A percentile compares a stretch with the other conserved stretches of the same genome.
phyloP scores from a whole-genome alignment of 2,888 invertebrate genomes.

The Drosophila recens region DNA sequence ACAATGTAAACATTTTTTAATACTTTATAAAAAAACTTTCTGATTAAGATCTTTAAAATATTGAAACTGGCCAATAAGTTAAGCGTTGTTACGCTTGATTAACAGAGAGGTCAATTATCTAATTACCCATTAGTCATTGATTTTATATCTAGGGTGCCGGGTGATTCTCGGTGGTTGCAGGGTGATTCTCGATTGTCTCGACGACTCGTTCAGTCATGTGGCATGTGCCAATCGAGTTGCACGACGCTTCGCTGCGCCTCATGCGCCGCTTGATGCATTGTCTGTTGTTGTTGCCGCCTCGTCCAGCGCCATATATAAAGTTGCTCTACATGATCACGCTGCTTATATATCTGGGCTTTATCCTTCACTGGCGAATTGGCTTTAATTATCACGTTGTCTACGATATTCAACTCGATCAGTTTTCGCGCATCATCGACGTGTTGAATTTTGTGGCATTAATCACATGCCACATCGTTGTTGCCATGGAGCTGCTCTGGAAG shows the following conservation, averaged over 20 bases:
- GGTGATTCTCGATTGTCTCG: not conserved
- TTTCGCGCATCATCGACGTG: slow-evolving; percentile 66
- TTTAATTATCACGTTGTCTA: slow-evolving; percentile 53
- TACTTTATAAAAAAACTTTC: too few species aligned
- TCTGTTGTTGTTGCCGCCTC: slow-evolving; percentile 54
- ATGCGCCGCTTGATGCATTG: slow-evolving; percentile 61
- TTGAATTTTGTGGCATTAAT: slow-evolving; percentile 47
- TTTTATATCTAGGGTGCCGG: slow-evolving; percentile 3
- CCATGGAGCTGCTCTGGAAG: slow-evolving; percentile 58
- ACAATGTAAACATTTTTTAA: too few species aligned
- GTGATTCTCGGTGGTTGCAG: not conserved
- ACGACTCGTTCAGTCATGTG: slow-evolving; percentile 62
- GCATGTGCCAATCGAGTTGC: slow-evolving; percentile 46
- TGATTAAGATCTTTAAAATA: too few species aligned
- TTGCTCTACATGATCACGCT: slow-evolving; percentile 22
- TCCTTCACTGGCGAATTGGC: slow-evolving; percentile 41
- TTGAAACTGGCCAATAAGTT: not conserved
- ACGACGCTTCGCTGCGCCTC: slow-evolving; percentile 54
- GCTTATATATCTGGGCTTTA: slow-evolving; percentile 10
- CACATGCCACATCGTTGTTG: slow-evolving; percentile 34
- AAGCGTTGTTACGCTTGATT: not conserved
- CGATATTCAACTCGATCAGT: slow-evolving; percentile 51
- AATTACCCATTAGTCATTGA: slow-evolving; percentile 32
- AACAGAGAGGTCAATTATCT: not conserved
- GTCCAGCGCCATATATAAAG: slow-evolving; percentile 22